Evolutionary conservation across 1,140 invertebrate species (phyloP), one percentile per base, ranked within the genome.

Genomic region (Anagrus nilaparvatae): DNA sequence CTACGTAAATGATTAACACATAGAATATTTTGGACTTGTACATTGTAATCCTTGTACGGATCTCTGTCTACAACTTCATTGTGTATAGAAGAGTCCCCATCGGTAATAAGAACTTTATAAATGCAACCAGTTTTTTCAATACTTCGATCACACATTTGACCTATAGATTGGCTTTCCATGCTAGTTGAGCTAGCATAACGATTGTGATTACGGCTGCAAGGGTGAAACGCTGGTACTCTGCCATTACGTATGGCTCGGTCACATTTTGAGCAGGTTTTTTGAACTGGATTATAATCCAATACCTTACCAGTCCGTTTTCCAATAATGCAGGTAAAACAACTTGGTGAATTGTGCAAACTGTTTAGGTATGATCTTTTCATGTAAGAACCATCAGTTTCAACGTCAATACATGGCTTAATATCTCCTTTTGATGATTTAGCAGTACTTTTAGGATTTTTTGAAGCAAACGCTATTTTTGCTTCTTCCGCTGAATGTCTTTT

Each of bases 41-140:
- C 7, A 9, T 19, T 29, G 16, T 40, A 17, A n/a, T 4, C 7
- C 3, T 9, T 28, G 19, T 40, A 30, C 20, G 25, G 18, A 14
- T 30, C 21, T 8, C 4, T 12, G 20, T 40, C 29, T 9, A 30
- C 7, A 30, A 40, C 27, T 21, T 18, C 18, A 10, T 21, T 21
- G 17, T 31, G 31, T 19, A 30, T 40, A 23, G 27, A 30, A 19
- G 21, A 23, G 12, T 40, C 38, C 1, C 38, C 28, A 31, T 40
- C 38, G 9, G 38, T 30, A 21, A 40, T 40, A 9, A 40, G 16
- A 16, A 31, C 27, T 29, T 20, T 39, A n/a, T 39, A 39, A 5
- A 42, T 42, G 16, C 23, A 28, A 27, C 27, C 13, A n/a, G 38
- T 40, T 40, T 43, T 25, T 44, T 50, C 40, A 30, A 47, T 43